Base-by-base conservation (phyloP, 2,888 invertebrate species). In the Chalcis sispes region DNA sequence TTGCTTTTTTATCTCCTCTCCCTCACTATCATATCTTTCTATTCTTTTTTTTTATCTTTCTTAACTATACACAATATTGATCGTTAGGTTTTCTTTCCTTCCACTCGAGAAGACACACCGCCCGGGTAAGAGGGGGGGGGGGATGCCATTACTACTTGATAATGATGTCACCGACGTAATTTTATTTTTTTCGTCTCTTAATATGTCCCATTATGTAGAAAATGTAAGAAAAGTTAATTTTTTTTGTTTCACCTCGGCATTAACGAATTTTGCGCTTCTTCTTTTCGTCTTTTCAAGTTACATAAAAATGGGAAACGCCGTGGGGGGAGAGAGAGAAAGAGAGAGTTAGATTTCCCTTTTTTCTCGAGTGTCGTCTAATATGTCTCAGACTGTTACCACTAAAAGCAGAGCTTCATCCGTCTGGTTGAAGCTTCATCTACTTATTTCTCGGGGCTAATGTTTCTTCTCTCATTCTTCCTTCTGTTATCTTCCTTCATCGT, bases 331-430 rank as follows among this genome's bases (percentile, higher is more conserved):
- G 56, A 56, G 36, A 36, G 36, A 36, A 36, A 15, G 15, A 13
- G 15, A 42, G 15, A 58, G 32, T n/a, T n/a, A n/a, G n/a, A n/a
- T n/a, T n/a, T n/a, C n/a, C n/a, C n/a, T n/a, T n/a, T n/a, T n/a
- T n/a, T n/a, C n/a, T n/a, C n/a, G n/a, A n/a, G n/a, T 56, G 36
- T 15, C 18, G n/a, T n/a, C 58, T 58, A 18, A 32, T 25, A 2
- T 32, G 58, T 58, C 58, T 15, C 36, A 36, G 58, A 58, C 58
- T 27, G 13, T 32, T 36, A 58, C 36, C n/a, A 32, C 58, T 32
- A 25, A 18, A 42, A 42, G 42, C 15, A 13, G 8, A 42, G 13
- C 42, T n/a, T n/a, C 48, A 48, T 48, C 18, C 20, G 42, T 42
- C 42, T 20, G 5, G 2, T 2, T n/a, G 36, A 2, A n/a, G n/a